Percentiles rank a stretch among this genome's conserved stretches.
Conservation (phyloP, 53 echinoderm and acorn worm species). For the Mesocentrotus franciscanus region DNA sequence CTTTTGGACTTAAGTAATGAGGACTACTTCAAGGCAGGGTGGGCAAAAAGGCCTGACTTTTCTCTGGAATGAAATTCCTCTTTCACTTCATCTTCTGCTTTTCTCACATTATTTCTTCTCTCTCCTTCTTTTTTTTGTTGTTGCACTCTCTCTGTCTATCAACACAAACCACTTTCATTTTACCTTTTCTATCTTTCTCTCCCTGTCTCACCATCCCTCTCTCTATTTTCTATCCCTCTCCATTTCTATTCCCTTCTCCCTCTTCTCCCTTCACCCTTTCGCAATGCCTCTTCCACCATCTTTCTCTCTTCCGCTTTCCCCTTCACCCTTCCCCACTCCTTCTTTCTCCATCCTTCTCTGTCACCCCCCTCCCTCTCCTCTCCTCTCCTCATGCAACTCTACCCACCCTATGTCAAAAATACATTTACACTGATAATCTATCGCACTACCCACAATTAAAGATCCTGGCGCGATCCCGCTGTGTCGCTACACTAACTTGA, state of each 20-base stretch:
- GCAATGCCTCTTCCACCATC: neutral
- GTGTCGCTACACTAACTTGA: neutral
- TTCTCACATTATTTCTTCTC: neutral
- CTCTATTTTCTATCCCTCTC: neutral
- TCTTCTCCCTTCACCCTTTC: neutral
- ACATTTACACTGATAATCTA: conserved; percentile 14
- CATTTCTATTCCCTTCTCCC: neutral
- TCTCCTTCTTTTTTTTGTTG: neutral
- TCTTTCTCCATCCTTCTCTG: neutral
- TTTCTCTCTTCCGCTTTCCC: neutral
- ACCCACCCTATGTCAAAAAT: neutral
- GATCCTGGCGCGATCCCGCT: neutral
- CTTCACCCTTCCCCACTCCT: neutral
- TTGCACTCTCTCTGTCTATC: neutral
- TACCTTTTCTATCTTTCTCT: conserved; percentile 22
- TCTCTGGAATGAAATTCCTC: neutral
- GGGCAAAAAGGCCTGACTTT: no score
- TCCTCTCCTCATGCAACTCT: neutral
- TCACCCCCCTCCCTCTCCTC: neutral
- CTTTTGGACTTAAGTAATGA: no score
- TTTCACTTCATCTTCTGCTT: neutral
- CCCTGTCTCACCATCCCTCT: neutral
- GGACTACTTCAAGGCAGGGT: no score
- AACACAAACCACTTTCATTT: neutral
- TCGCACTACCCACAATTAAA: neutral